A percentile compares a stretch with the other conserved stretches of the same genome.
These are phyloP conservation scores for Hylia prasina DNA, from an alignment of 2,113 vertebrate genomes.

Conservation along the genomic window DNA sequence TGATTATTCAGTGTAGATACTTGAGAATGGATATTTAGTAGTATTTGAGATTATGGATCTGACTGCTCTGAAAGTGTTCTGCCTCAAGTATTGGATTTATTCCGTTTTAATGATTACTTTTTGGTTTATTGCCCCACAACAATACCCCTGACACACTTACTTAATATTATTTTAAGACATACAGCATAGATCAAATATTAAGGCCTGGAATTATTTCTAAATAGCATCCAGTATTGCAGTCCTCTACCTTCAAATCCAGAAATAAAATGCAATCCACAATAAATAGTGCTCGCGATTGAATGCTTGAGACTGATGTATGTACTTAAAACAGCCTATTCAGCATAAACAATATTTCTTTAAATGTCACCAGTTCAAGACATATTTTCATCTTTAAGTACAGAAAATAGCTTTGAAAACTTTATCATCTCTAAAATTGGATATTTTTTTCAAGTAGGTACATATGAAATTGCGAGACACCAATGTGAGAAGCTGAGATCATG, in stretches of 20 bases:
- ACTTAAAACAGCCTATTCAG: neutral
- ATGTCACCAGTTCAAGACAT: neutral
- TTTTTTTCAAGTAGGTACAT: neutral
- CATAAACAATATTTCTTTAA: neutral
- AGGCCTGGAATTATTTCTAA: neutral
- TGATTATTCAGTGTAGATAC: neutral
- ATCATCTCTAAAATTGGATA: neutral
- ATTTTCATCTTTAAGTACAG: neutral
- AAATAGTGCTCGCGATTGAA: neutral
- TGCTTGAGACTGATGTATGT: neutral
- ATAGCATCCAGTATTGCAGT: neutral
- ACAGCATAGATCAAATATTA: neutral
- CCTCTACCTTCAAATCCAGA: neutral
- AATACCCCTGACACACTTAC: neutral
- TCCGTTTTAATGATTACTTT: neutral
- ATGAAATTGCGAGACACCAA: neutral
- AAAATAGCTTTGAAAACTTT: neutral
- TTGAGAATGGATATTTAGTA: neutral
- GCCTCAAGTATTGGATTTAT: slow-evolving; percentile 11
- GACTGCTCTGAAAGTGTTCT: slow-evolving; percentile 22
- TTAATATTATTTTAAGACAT: neutral
- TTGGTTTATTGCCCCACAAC: neutral
- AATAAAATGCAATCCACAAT: neutral
- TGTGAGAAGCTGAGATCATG: neutral
- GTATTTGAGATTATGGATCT: slow-evolving; percentile 12